Base-by-base conservation (phyloP, 1,140 invertebrate genomes). In the Cotesia typhae region DNA sequence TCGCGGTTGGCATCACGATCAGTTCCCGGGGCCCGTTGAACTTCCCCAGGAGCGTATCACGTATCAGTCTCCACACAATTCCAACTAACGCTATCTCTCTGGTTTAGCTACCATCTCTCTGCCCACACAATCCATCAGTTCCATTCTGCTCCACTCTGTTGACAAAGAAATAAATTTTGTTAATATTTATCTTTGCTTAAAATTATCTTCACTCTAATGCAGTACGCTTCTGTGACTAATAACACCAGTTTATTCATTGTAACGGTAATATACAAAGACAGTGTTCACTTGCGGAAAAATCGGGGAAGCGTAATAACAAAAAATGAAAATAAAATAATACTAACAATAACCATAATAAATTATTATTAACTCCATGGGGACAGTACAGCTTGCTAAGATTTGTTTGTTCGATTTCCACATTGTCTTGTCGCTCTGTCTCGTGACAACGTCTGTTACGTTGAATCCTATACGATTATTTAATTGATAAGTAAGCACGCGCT, bases 1-100 rank as follows among this genome's bases (percentile, higher is more conserved):
- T 68, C 47, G 53, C 57, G 36, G 38, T 60, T 67, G 41, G 20
- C 72, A 73, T 73, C 55, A 65, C 67, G 67, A 67, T 61, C 20
- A 67, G 65, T 72, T 57, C 71, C 55, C 53, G 37, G 53, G 71
- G 65, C 41, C 57, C 65, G 41, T n/a, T 10, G 4, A 47, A 47
- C 35, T 69, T 36, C 53, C 41, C 67, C 37, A 61, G 67, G 57
- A 20, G 55, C 53, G 55, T 69, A 60, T 47, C 53, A 51, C 67
- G 38, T 36, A 60, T 60, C 20, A 12, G 52, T 38, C 66, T 55
- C 14, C 17, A 6, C 28, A n/a, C 57, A 35, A 9, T 4, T 57
- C 20, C 20, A 14, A 69, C 55, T 57, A 69, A 59, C 55, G 67
- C 55, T 69, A 69, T 69, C 67, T 69, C 14, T 17, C 67, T 35